phyloP scores from a whole-genome alignment of 2,113 vertebrate species.

The Leucoraja erinaceus region DNA sequence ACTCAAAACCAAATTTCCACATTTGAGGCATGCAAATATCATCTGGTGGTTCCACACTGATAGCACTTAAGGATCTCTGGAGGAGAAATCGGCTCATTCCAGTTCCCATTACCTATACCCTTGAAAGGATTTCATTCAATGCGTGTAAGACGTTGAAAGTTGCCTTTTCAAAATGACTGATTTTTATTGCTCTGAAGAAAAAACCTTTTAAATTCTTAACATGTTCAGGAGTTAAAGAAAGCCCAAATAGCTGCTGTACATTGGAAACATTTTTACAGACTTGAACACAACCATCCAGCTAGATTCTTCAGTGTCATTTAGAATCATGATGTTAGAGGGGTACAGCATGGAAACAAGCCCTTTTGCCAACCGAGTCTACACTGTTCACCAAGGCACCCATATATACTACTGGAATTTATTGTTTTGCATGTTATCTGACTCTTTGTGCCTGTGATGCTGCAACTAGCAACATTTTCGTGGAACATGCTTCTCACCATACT shows the following conservation, averaged over 20 bases:
- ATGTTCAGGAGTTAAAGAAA: not conserved
- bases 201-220: not conserved
- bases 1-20: not conserved
- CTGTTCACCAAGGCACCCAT: no score
- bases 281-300: no score
- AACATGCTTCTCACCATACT: no score
- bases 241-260: not conserved
- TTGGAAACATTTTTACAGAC: no score
- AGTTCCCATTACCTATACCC: not conserved
- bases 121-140: slow-evolving; percentile 13
- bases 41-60: slow-evolving; percentile 11
- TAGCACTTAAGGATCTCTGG: not conserved
- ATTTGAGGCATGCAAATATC: not conserved
- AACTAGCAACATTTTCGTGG: no score
- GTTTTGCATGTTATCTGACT: no score
- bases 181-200: not conserved
- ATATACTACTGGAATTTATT: no score
- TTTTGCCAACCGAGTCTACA: no score
- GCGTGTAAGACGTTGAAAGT: not conserved
- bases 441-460: no score
- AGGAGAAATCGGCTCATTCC: slow-evolving; percentile 2
- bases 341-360: no score
- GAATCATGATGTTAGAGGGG: no score
- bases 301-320: no score
- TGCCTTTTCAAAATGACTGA: slow-evolving; percentile 17